Percentiles rank a stretch among this genome's conserved stretches.
Conservation (phyloP, 2,888 invertebrate genomes). For the Lasioglossum vierecki region DNA sequence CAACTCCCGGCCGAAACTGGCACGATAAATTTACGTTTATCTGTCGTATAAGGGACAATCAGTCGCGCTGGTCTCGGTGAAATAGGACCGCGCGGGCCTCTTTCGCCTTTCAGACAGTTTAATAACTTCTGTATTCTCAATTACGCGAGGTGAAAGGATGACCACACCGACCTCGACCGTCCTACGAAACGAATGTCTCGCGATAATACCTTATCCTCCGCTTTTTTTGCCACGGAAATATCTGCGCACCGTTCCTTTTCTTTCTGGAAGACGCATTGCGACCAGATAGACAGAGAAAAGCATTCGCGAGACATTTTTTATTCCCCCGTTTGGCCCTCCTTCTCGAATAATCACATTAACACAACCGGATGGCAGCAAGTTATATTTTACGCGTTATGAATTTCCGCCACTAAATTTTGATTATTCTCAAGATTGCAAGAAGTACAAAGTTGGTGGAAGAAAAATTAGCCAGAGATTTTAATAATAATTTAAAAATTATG, state of each 20-base stretch:
- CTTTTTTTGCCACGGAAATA: background rate
- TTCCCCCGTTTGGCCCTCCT: background rate
- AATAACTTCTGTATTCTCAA: conserved; percentile 39
- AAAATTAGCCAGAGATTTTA: no score
- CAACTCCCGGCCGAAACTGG: conserved; percentile 51
- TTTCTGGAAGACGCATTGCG: background rate
- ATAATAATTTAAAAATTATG: no score
- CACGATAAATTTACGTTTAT: conserved; percentile 65
- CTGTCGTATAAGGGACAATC: conserved; percentile 59
- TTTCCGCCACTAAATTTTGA: no score
- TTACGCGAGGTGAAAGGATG: conserved; percentile 4
- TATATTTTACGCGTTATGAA: no score
- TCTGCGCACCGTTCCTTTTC: background rate
- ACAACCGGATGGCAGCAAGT: no score
- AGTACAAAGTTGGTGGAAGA: no score
- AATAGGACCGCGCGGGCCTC: conserved; percentile 8
- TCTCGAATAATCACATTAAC: background rate
- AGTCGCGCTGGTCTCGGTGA: conserved; percentile 25
- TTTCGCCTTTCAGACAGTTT: conserved; percentile 17
- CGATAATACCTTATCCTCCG: background rate
- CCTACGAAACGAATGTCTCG: background rate
- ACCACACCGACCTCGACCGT: background rate
- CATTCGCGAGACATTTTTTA: background rate
- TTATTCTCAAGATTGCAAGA: no score
- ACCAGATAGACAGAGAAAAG: background rate